These are phyloP conservation scores for Salvelinus alpinus DNA, from an alignment of 2,113 vertebrate genomes.

Conservation along the genomic window DNA sequence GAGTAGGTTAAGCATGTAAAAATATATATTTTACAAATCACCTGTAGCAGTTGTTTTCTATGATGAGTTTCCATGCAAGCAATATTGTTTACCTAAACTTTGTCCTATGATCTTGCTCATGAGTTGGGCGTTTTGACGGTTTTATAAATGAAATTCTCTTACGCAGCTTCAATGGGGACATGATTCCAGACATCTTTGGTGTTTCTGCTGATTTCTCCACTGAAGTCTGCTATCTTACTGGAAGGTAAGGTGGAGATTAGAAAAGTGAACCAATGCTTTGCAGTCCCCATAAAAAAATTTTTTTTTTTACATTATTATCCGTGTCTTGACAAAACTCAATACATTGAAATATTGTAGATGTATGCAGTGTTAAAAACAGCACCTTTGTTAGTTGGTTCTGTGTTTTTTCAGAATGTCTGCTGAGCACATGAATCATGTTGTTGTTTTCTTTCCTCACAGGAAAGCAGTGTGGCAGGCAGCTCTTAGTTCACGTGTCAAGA, in stretches of 20 bases:
- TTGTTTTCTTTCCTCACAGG: constrained; percentile 65
- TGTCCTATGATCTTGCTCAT: not conserved
- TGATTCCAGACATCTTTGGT: constrained; percentile 95
- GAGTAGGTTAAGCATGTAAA: constrained; percentile 82
- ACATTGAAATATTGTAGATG: not conserved
- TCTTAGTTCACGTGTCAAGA: constrained; percentile 60
- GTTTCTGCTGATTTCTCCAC: constrained; percentile 56
- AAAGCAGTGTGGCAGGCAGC: constrained; percentile 73
- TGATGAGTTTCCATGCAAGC: not conserved
- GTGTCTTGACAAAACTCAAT: not conserved
- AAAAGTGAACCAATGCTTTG: not conserved
- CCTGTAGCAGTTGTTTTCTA: not conserved
- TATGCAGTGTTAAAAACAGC: not conserved
- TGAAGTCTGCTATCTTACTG: constrained; percentile 77
- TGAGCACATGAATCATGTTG: not conserved
- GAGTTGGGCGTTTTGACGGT: not conserved
- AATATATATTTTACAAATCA: not conserved
- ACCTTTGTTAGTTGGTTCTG: not conserved
- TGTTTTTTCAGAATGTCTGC: not conserved
- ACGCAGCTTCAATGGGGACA: constrained; percentile 91
- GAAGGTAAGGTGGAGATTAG: constrained; percentile 70
- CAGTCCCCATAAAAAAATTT: not conserved
- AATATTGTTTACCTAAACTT: not conserved
- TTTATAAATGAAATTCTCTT: constrained; percentile 13
- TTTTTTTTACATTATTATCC: not conserved